Base-by-base conservation (phyloP, 2,888 invertebrate species). In the Eulithis testata region DNA sequence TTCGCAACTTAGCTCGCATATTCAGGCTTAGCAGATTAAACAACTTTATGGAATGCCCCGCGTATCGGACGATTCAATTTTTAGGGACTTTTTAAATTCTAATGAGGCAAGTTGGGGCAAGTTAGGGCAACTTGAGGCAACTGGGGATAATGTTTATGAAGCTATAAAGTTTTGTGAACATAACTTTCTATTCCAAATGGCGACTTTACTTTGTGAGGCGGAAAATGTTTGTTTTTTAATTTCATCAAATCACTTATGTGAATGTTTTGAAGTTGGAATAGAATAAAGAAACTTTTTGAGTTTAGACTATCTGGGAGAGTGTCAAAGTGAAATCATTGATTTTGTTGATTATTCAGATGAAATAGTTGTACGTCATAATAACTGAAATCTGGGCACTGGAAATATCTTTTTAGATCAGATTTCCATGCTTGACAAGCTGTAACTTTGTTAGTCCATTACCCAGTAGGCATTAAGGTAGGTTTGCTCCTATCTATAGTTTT, bases 11-110 rank as follows among this genome's bases (percentile, higher is more conserved):
- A 70, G 74, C 73, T 75, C 76, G 76, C 78, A 76, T 75, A 75
- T 75, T 76, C 68, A 68, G 72, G 80, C 77, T 80, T 79, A 80
- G 73, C 74, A 77, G 80, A 81, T 81, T 81, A 78, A 71, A 68
- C 65, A 68, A 74, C 71, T 77, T 80, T 81, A 79, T 76, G 70
- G 72, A 59, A 67, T 37, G 52, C 60, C 51, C 37, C 53, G 51
- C 63, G 56, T 65, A 69, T 75, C 62, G 72, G 69, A 36, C 60
- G 67, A 70, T 70, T 65, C 21, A 12, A 60, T 70, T 73, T 74
- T 75, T 59, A 47, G 21, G 58, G 54, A 60, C 56, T 61, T 65
- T 58, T 54, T 47, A 63, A 60, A 62, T 63, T 57, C 44, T 51
- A 63, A 63, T 66, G 60, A 66, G 70, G 66, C 72, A 72, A 75